These are phyloP conservation scores for Pogonomyrmex californicus DNA, from an alignment of 1,140 invertebrate genomes.

Conservation along the genomic window DNA sequence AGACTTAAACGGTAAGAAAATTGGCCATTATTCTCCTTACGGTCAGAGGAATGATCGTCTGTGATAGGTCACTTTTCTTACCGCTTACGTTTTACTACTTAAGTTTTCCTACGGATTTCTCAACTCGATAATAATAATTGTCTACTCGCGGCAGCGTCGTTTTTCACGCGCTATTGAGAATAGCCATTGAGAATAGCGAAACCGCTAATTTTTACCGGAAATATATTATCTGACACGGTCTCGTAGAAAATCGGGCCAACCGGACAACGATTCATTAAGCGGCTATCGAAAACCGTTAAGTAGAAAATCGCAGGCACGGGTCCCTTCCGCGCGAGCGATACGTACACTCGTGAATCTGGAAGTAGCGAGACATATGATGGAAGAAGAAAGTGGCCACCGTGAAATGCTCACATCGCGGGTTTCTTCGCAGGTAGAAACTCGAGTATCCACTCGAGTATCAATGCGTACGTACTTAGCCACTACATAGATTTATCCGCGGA, in stretches of 20 bases:
- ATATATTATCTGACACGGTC: background rate
- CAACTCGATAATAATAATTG: conserved; percentile 2
- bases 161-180: no score
- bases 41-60: no score
- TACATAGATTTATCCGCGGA: background rate
- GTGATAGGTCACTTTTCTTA: no score
- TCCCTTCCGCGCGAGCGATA: conserved; percentile 16
- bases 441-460: conserved; percentile 47
- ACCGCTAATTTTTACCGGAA: background rate
- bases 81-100: no score
- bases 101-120: no score
- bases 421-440: conserved; percentile 70
- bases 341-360: conserved; percentile 45
- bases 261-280: conserved; percentile 11
- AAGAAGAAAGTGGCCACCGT: conserved; percentile 77
- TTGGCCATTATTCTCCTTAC: no score
- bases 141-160: background rate
- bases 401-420: conserved; percentile 68
- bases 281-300: background rate
- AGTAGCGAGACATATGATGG: conserved; percentile 60
- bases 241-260: background rate
- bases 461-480: conserved; percentile 41
- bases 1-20: no score
- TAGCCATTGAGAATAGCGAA: background rate
- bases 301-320: background rate